These are phyloP conservation scores for Mixornis gularis DNA, from an alignment of 2,113 vertebrate species.

Conservation along the genomic window DNA sequence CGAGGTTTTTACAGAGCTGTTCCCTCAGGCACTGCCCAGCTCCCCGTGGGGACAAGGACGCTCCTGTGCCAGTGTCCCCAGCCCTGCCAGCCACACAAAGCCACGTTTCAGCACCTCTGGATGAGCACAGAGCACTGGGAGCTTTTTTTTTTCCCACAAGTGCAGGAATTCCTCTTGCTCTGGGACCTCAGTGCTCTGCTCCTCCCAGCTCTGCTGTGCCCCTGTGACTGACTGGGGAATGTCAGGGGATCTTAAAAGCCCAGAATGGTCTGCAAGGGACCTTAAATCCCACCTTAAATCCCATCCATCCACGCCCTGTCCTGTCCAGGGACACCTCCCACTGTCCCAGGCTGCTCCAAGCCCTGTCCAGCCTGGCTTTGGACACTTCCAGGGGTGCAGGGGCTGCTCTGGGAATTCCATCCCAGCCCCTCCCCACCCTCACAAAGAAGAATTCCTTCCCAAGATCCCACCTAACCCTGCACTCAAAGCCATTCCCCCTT, in stretches of 20 bases:
- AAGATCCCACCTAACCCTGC: background rate
- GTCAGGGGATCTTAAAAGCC: accelerated
- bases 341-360: background rate
- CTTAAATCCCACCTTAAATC: too few species aligned
- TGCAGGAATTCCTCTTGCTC: background rate
- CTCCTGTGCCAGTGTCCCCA: background rate
- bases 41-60: background rate
- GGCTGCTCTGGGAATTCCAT: background rate
- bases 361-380: background rate
- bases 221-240: background rate
- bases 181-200: background rate
- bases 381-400: background rate
- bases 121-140: background rate
- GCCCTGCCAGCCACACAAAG: accelerated
- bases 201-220: background rate
- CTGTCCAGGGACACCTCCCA: background rate
- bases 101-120: accelerated
- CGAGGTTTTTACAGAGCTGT: accelerated
- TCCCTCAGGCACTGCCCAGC: background rate
- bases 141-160: background rate
- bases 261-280: background rate
- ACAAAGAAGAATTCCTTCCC: background rate
- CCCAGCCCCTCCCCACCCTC: background rate
- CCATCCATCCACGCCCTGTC: background rate
- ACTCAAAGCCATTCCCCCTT: background rate